A percentile compares a stretch with the other conserved stretches of the same genome.
These are phyloP conservation scores for Pecten maximus DNA, from an alignment of 2,888 invertebrate species.

Conservation along the genomic window DNA sequence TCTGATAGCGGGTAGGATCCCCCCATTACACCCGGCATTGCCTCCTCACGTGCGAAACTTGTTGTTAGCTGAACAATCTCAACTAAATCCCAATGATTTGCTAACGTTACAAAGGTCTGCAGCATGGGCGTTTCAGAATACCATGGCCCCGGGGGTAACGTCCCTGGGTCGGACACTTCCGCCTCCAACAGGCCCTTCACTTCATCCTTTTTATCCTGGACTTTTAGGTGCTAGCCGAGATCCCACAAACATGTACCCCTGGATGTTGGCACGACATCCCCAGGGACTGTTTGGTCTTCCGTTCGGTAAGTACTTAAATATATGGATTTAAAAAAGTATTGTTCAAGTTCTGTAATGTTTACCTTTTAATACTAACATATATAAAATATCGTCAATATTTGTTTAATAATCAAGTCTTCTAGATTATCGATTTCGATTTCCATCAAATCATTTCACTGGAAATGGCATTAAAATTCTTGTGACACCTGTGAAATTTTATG, in stretches of 20 bases:
- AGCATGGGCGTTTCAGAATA: constrained; percentile 50
- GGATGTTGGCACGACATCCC: constrained; percentile 44
- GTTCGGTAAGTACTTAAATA: constrained; percentile 46
- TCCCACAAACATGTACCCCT: constrained; percentile 44
- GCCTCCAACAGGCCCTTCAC: constrained; percentile 21
- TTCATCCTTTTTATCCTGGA: constrained; percentile 49
- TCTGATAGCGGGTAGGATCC: constrained; percentile 50
- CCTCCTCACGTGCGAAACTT: constrained; percentile 52
- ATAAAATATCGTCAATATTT: neutral
- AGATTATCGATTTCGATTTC: neutral
- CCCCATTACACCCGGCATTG: constrained; percentile 52
- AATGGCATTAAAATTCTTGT: neutral
- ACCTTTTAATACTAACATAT: neutral
- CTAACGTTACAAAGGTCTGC: constrained; percentile 51
- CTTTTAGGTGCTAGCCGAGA: constrained; percentile 45
- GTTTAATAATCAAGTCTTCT: neutral
- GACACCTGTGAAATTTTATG: too few species aligned
- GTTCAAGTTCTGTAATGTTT: neutral
- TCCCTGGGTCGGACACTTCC: constrained; percentile 44
- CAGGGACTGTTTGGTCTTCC: constrained; percentile 47
- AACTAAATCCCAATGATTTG: constrained; percentile 42
- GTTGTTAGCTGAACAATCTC: constrained; percentile 39
- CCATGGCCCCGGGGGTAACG: constrained; percentile 45
- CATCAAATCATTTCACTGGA: neutral
- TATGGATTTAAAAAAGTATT: neutral